Evolutionary conservation across 2,797 vertebrate species (phyloP), one percentile per base, ranked within the genome.

Genomic region (Limnodromus scolopaceus): DNA sequence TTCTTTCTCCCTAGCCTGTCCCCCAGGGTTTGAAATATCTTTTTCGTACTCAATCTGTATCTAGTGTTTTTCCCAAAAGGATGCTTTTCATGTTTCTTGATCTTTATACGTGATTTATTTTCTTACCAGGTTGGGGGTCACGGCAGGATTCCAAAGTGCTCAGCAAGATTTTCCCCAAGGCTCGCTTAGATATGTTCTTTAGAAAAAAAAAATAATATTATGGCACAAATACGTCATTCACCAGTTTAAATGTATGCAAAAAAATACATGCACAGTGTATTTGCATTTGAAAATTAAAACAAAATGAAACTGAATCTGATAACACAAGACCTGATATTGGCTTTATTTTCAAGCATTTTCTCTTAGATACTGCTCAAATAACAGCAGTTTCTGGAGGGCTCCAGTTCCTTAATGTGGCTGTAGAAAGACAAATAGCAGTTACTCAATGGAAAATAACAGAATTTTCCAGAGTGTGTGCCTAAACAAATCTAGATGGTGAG

Each of bases 81-180:
- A 61, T 28, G 57, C 23, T 70, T 54, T 28, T 13, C 14, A 13
- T 57, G 30, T 10, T 77, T 41, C 32, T 87, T 84, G 38, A 10
- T 66, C 41, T 84, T 84, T 39, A 46, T 2, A 57, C 0, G 2
- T 43, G 34, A 65, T 64, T 55, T 84, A 19, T 66, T 93, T 76
- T 86, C 98, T 97, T 97, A 99, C 99, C 99, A 18, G 98, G 98
- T 3, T 98, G 97, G 4, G 98, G 98, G 85, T 98, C 98, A 54
- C 55, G 97, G 96, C 98, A 99, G 68, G 98, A 98, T 94, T 99
- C 99, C 98, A 99, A 97, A 39, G 99, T 99, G 97, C 98, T 99
- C 97, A 99, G 98, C 98, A 99, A 91, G 93, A 99, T 99, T 98
- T 99, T 99, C 92, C 99, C 99, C 76, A 99, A 97, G 87, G 99